phyloP scores from a whole-genome alignment of 30 jellyfish, hydroid and myxozoan species.

The Phacellophora camtschatica region DNA sequence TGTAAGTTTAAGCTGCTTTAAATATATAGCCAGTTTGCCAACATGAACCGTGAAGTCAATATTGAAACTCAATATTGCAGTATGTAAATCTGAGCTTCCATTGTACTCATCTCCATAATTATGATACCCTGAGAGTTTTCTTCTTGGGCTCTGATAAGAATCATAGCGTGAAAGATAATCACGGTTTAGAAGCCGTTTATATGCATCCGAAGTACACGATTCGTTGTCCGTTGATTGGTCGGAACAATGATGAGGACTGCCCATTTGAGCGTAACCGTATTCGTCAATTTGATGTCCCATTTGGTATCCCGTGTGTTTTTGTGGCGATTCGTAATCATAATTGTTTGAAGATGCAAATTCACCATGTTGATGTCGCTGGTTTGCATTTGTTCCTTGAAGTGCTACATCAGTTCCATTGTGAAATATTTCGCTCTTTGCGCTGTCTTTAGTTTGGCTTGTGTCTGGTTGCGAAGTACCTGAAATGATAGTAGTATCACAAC shows the following conservation, averaged over 20 bases:
- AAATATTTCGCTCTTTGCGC: constrained; percentile 3
- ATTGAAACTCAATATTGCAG: constrained; percentile 75
- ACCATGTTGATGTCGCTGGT: constrained; percentile 30
- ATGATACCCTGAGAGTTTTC: constrained; percentile 36
- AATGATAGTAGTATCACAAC: constrained; percentile 84
- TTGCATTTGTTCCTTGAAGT: constrained; percentile 16
- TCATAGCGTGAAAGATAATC: constrained; percentile 60
- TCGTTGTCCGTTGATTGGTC: constrained; percentile 95
- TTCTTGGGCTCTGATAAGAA: constrained; percentile 63
- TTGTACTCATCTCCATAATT: constrained; percentile 35
- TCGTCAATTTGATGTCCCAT: constrained; percentile 22
- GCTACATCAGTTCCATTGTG: constrained; percentile 17
- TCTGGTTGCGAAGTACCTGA: constrained; percentile 72
- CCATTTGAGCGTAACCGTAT: constrained; percentile 45
- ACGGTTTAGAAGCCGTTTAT: constrained; percentile 57
- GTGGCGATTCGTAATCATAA: constrained; percentile 38
- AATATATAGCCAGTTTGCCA: constrained; percentile 84
- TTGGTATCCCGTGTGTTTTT: not conserved
- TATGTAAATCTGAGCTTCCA: constrained; percentile 43
- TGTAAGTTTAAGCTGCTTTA: constrained; percentile 75
- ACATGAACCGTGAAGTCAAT: constrained; percentile 92
- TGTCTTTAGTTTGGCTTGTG: constrained; percentile 26
- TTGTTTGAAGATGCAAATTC: not conserved
- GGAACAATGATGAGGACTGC: constrained; percentile 91
- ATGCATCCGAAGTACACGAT: constrained; percentile 84